Evolutionary conservation across 2,888 invertebrate species (phyloP).

Genomic region (Euzophera pinguis): DNA sequence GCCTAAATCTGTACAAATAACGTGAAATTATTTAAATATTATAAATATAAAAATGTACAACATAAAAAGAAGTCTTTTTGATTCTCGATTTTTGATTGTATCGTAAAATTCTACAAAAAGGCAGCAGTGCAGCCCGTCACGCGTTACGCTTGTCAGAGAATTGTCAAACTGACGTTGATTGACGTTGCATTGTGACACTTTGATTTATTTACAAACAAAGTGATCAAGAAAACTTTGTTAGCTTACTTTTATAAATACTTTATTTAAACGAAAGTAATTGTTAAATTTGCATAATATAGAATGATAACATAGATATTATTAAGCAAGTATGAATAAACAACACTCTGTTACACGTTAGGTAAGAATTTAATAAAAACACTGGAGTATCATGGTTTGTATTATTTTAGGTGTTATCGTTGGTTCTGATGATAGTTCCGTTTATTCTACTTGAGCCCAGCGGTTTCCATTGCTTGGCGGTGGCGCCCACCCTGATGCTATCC

Average conservation of each 20-base stretch:
- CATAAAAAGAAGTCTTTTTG: neutral
- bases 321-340: neutral
- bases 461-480: conserved; percentile 59
- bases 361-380: neutral
- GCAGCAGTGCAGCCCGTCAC: no score
- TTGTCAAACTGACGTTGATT: neutral
- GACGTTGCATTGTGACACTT: neutral
- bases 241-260: no score
- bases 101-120: neutral
- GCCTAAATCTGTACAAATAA: conserved; percentile 36
- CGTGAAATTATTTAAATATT: conserved; percentile 5
- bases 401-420: conserved; percentile 70
- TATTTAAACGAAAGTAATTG: no score
- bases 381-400: conserved; percentile 33
- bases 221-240: neutral
- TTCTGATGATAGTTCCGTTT: conserved; percentile 66
- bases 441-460: conserved; percentile 43
- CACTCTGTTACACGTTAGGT: neutral
- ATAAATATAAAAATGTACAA: neutral
- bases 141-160: neutral
- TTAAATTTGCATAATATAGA: neutral
- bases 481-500: conserved; percentile 62
- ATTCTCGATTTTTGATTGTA: neutral
- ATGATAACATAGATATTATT: neutral
- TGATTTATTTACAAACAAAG: neutral